phyloP scores from a whole-genome alignment of 2,113 vertebrate genomes.

The Pyxicephalus adspersus region DNA sequence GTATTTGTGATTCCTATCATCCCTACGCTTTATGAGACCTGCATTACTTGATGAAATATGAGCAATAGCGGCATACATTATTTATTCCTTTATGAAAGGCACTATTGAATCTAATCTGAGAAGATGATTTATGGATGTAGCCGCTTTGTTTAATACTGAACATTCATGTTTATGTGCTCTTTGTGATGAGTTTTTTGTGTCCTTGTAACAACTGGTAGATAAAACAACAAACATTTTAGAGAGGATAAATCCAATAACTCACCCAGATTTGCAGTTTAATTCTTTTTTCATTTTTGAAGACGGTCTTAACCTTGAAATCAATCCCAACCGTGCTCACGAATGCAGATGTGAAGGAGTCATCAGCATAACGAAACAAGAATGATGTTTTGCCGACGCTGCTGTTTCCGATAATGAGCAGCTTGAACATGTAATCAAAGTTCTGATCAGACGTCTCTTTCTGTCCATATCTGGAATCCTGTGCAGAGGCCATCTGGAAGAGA shows the following conservation, averaged over 20 bases:
- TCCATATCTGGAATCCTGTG: slow-evolving; percentile 81
- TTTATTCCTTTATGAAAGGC: slow-evolving; percentile 29
- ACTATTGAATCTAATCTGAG: slow-evolving; percentile 13
- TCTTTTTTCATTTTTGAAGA: slow-evolving; percentile 97
- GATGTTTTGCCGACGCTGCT: slow-evolving; percentile 94
- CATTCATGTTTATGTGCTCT: not conserved
- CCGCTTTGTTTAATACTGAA: not conserved
- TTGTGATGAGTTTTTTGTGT: not conserved
- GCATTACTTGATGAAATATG: slow-evolving; percentile 40
- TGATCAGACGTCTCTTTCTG: slow-evolving; percentile 90
- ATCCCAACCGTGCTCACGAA: slow-evolving; percentile 98
- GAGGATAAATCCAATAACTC: slow-evolving; percentile 61
- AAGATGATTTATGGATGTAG: not conserved
- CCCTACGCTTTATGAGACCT: slow-evolving; percentile 7
- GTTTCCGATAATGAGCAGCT: slow-evolving; percentile 91
- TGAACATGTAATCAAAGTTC: slow-evolving; percentile 97
- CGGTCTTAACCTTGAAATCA: slow-evolving; percentile 98
- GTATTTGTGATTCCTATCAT: slow-evolving; percentile 39
- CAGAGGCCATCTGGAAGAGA: slow-evolving; percentile 82
- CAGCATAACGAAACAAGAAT: slow-evolving; percentile 95
- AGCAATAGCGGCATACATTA: not conserved
- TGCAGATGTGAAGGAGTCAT: slow-evolving; percentile 95
- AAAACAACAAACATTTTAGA: not conserved
- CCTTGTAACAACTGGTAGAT: not conserved
- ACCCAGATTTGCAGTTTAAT: slow-evolving; percentile 99